Percentiles rank a stretch among this genome's conserved stretches.
Conservation (phyloP, 2,113 vertebrate species). For the Muscicapa adusta region DNA sequence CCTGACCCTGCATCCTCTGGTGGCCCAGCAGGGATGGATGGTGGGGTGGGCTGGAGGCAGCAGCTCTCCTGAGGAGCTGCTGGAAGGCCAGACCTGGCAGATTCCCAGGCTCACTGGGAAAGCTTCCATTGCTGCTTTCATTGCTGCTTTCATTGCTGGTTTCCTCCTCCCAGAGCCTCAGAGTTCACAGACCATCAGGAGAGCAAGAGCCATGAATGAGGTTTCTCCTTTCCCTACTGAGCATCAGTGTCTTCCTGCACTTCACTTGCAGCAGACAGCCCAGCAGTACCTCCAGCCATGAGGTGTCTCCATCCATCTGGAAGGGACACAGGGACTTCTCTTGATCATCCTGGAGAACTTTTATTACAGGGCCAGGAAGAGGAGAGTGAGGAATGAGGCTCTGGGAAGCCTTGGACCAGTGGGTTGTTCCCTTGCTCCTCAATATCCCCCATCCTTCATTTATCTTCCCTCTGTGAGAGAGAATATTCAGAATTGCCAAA, state of each 20-base stretch:
- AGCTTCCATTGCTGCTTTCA: background rate
- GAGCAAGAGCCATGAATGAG: background rate
- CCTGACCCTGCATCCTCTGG: background rate
- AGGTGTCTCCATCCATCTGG: accelerated
- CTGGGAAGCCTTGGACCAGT: background rate
- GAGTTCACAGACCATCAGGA: background rate
- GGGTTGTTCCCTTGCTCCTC: background rate
- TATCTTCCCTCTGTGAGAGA: background rate
- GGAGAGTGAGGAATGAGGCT: background rate
- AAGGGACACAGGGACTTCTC: background rate
- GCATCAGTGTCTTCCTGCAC: background rate
- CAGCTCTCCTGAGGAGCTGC: accelerated
- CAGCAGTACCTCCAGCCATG: background rate
- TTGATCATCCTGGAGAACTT: background rate
- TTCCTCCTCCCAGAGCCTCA: background rate
- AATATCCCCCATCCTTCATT: background rate
- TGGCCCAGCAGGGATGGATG: background rate
- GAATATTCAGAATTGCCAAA: background rate
- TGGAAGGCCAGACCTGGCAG: background rate
- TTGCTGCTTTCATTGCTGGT: background rate
- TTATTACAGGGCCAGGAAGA: background rate
- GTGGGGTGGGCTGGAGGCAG: accelerated
- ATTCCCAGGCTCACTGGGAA: background rate
- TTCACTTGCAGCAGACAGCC: background rate
- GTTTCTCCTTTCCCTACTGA: background rate